These are phyloP conservation scores for Coracopsis vasa DNA, from an alignment of 2,113 vertebrate genomes.

Conservation along the genomic window DNA sequence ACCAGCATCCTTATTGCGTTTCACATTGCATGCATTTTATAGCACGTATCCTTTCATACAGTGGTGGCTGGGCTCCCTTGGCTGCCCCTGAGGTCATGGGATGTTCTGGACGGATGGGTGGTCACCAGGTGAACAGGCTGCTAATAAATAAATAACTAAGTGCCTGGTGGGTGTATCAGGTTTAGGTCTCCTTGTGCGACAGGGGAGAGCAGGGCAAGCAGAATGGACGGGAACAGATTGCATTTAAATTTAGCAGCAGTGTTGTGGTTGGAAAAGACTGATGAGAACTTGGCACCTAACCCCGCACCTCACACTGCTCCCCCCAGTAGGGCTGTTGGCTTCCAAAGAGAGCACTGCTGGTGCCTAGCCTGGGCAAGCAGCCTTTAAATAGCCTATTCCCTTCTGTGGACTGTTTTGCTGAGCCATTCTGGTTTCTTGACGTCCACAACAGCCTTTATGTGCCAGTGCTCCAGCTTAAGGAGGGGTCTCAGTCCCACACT, in stretches of 20 bases:
- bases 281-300: constrained; percentile 12
- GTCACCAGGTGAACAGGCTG: constrained; percentile 1
- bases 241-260: constrained; percentile 50
- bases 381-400: neutral
- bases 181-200: neutral
- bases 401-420: neutral
- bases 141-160: neutral
- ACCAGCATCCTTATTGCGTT: neutral
- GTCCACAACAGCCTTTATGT: neutral
- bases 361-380: neutral
- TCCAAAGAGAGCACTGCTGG: neutral
- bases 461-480: accelerated
- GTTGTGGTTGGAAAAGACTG: constrained; percentile 21
- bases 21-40: neutral
- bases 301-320: neutral
- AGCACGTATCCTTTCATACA: neutral
- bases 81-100: neutral
- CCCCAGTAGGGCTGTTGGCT: neutral
- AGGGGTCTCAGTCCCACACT: neutral
- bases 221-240: constrained; percentile 46
- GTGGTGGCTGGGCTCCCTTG: neutral
- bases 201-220: neutral
- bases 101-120: neutral
- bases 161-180: neutral
- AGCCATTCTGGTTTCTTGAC: neutral